These are phyloP conservation scores for Balaeniceps rex DNA, from an alignment of 2,113 vertebrate species.

Conservation along the genomic window DNA sequence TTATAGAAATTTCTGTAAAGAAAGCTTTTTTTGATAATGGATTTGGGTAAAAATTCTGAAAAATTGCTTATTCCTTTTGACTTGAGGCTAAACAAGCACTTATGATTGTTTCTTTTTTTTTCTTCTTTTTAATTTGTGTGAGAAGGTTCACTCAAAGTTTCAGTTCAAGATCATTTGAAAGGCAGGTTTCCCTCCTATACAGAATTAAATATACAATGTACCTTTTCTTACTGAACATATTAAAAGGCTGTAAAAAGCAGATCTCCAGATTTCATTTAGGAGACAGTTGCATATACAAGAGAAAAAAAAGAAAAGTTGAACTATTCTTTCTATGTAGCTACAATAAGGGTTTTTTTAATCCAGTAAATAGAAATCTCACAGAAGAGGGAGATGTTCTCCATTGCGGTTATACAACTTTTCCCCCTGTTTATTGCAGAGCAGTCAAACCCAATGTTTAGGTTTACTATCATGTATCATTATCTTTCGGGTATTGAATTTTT, in stretches of 20 bases:
- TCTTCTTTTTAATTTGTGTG: neutral
- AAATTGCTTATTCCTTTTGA: neutral
- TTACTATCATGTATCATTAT: neutral
- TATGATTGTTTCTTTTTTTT: neutral
- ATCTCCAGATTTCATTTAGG: neutral
- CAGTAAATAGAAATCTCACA: neutral
- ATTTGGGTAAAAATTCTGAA: neutral
- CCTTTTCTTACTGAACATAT: neutral
- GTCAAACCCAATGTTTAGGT: neutral
- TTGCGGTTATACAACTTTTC: neutral
- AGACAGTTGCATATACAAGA: neutral
- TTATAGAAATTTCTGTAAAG: neutral
- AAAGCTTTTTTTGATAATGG: neutral
- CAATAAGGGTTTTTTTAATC: neutral
- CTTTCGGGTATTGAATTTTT: neutral
- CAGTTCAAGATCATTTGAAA: neutral
- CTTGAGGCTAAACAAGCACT: neutral
- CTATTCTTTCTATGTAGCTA: neutral
- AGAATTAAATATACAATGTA: neutral
- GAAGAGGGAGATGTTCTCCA: neutral
- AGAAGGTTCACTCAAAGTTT: neutral
- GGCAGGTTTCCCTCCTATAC: neutral
- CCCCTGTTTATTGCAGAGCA: neutral
- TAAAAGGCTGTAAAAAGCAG: neutral
- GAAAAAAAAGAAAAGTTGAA: neutral